Conservation (phyloP, 2,888 invertebrate genomes). For the Drosophila niveifrons region DNA sequence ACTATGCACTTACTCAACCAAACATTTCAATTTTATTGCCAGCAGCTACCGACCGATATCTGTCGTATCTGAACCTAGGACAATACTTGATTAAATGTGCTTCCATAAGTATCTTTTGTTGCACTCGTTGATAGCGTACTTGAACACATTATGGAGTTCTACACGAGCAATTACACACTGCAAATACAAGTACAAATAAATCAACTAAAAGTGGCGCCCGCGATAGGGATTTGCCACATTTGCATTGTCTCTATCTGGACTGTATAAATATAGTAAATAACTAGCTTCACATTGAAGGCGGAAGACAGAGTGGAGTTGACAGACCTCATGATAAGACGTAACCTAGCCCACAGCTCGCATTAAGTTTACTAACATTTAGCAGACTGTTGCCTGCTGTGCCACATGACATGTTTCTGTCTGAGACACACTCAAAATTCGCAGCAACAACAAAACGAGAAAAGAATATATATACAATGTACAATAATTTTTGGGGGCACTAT, state of each 20-base stretch:
- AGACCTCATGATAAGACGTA: constrained; percentile 26
- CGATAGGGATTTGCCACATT: constrained; percentile 4
- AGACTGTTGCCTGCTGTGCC: not conserved
- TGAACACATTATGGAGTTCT: constrained; percentile 2
- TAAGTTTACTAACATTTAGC: constrained; percentile 5
- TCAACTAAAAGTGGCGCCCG: not conserved
- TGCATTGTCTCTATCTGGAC: not conserved
- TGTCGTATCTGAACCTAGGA: constrained; percentile 15
- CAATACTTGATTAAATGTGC: constrained; percentile 4
- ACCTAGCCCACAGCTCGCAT: not conserved
- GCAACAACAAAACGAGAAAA: not conserved
- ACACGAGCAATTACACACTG: constrained; percentile 5
- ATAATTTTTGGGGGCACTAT: constrained; percentile 19
- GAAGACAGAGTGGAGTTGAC: not conserved
- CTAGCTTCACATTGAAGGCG: not conserved
- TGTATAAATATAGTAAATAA: constrained; percentile 2
- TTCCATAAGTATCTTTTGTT: not conserved
- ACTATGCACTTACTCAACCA: constrained; percentile 3
- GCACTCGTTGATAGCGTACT: not conserved
- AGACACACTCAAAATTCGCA: not conserved
- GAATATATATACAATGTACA: no score
- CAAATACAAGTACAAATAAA: constrained; percentile 14
- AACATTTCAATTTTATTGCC: not conserved
- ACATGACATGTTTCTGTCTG: constrained; percentile 30
- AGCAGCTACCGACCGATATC: not conserved